Evolutionary conservation across 2,888 invertebrate species (phyloP).

Genomic region (Conops quadrifasciatus): DNA sequence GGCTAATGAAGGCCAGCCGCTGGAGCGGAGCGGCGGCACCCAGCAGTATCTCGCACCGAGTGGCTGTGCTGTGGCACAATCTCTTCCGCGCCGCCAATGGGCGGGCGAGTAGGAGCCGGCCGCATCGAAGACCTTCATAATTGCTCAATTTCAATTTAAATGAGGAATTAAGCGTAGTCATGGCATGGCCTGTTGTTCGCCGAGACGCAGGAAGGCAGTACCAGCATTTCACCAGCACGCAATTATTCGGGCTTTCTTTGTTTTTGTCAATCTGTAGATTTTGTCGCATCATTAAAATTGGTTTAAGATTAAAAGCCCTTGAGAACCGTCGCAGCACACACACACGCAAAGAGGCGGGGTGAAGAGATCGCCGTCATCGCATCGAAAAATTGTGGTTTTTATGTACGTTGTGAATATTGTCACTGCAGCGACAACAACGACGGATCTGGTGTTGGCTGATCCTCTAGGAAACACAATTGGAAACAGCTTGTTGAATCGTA

Average conservation of each 20-base stretch:
- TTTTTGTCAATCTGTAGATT: constrained; percentile 1
- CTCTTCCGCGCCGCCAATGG: not conserved
- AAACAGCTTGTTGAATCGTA: too few species aligned
- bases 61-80: constrained; percentile 12
- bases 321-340: not conserved
- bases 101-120: not conserved
- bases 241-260: not conserved
- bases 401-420: too few species aligned
- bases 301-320: not conserved
- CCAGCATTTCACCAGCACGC: not conserved
- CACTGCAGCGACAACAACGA: too few species aligned
- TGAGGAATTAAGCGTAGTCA: constrained; percentile 25
- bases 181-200: not conserved
- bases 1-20: constrained; percentile 47
- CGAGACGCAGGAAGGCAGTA: not conserved
- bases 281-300: constrained; percentile 5
- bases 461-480: too few species aligned
- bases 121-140: constrained; percentile 26
- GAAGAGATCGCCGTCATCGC: too few species aligned
- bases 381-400: too few species aligned
- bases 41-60: not conserved
- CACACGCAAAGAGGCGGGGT: too few species aligned
- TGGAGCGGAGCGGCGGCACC: constrained; percentile 1
- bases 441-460: too few species aligned
- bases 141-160: constrained; percentile 35